Conservation (phyloP, 1,140 invertebrate species). For the Diabrotica virgifera region DNA sequence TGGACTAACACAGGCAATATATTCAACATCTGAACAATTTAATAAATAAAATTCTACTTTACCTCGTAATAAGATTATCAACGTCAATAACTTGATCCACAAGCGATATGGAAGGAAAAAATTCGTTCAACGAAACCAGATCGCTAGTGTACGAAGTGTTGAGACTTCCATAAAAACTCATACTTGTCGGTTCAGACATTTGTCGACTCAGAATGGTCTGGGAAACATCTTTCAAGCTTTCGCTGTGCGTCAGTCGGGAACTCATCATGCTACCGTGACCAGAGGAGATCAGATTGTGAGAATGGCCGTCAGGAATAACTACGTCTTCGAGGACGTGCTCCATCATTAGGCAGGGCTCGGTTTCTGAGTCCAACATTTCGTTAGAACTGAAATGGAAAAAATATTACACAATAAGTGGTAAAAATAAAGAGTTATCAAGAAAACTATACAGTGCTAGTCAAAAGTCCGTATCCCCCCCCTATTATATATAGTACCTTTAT, state of each 20-base stretch:
- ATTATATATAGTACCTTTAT: too few species aligned
- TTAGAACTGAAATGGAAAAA: constrained; percentile 42
- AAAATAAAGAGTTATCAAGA: too few species aligned
- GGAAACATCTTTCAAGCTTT: constrained; percentile 65
- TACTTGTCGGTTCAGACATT: constrained; percentile 53
- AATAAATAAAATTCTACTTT: not conserved
- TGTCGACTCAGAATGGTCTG: constrained; percentile 62
- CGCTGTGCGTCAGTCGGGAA: constrained; percentile 47
- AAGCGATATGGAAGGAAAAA: constrained; percentile 50
- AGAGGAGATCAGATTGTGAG: constrained; percentile 67
- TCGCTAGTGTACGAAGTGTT: constrained; percentile 45
- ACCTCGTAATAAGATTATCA: constrained; percentile 68
- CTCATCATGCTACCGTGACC: constrained; percentile 45
- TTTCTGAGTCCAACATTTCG: constrained; percentile 72
- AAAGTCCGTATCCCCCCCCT: too few species aligned
- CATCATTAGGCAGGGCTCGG: constrained; percentile 75
- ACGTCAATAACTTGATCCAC: constrained; percentile 74
- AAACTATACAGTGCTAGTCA: too few species aligned
- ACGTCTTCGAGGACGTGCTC: constrained; percentile 69
- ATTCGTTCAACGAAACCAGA: constrained; percentile 46
- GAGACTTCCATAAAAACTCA: constrained; percentile 34
- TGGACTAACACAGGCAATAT: too few species aligned
- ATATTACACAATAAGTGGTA: too few species aligned
- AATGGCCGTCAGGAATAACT: constrained; percentile 60
- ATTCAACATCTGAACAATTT: too few species aligned